phyloP scores from a whole-genome alignment of 2,888 invertebrate species.

The Mechanitis messenoides region DNA sequence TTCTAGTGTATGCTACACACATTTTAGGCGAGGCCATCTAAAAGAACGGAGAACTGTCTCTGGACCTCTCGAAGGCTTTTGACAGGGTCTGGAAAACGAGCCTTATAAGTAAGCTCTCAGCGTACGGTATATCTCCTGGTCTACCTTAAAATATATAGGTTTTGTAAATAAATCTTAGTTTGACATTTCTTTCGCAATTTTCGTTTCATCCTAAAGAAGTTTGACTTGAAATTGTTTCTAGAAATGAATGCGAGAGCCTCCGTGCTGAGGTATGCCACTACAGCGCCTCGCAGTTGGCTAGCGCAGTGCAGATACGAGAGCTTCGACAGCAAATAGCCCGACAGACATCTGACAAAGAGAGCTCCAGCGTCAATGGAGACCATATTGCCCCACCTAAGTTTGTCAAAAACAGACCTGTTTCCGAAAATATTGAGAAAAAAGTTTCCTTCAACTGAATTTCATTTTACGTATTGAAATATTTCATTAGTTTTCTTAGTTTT shows the following conservation, averaged over 20 bases:
- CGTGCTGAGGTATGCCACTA: conserved; percentile 55
- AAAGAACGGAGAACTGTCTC: no score
- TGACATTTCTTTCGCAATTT: no score
- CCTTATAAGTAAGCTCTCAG: no score
- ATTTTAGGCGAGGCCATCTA: no score
- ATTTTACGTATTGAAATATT: not conserved
- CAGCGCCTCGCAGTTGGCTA: conserved; percentile 59
- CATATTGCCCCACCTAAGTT: conserved; percentile 37
- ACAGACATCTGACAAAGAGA: conserved; percentile 23
- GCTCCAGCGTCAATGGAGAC: conserved; percentile 34
- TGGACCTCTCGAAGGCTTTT: no score
- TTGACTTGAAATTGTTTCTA: conserved; percentile 29
- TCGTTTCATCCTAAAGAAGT: no score
- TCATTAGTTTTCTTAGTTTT: not conserved
- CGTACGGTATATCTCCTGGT: no score
- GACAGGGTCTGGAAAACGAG: no score
- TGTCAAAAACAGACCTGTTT: conserved; percentile 18
- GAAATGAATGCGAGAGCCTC: conserved; percentile 57
- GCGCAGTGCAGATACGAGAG: conserved; percentile 57
- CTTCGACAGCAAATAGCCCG: conserved; percentile 55
- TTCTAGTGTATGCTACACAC: no score
- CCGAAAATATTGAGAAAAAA: conserved; percentile 63
- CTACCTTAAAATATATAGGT: no score
- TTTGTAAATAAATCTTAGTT: no score
- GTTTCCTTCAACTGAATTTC: conserved; percentile 55